These are phyloP conservation scores for Hippoglossus hippoglossus DNA, from an alignment of 2,797 vertebrate genomes.

Conservation along the genomic window DNA sequence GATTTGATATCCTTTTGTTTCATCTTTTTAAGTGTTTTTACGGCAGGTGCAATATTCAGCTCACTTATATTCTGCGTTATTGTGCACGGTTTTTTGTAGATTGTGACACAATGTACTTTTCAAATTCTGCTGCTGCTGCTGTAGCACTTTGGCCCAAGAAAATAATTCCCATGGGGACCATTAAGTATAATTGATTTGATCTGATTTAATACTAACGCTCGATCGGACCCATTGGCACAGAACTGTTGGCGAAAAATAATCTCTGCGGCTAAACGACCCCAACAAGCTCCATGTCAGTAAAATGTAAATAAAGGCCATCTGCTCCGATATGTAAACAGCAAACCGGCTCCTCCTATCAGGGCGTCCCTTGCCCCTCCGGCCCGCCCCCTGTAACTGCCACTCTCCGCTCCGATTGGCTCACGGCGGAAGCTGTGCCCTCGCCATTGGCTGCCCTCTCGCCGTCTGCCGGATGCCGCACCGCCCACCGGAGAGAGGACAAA, in stretches of 20 bases:
- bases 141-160: no score
- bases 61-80: no score
- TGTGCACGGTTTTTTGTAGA: no score
- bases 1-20: no score
- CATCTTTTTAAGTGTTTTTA: no score
- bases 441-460: conserved; percentile 16
- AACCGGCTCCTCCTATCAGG: conserved; percentile 60
- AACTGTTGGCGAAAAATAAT: not conserved
- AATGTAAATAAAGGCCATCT: conserved; percentile 83
- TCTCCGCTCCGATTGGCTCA: conserved; percentile 67
- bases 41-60: no score
- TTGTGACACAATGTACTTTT: no score
- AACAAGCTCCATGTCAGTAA: conserved; percentile 25
- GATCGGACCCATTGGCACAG: not conserved
- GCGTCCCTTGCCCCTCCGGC: conserved; percentile 5
- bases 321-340: conserved; percentile 76
- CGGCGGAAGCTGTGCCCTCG: conserved; percentile 18
- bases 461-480: conserved; percentile 66
- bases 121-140: no score
- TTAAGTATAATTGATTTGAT: no score
- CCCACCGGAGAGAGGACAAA: conserved; percentile 79
- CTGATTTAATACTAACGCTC: no score
- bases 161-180: no score
- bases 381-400: conserved; percentile 13
- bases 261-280: not conserved